Conservation (phyloP, 1,140 invertebrate genomes). For the Arion vulgaris region DNA sequence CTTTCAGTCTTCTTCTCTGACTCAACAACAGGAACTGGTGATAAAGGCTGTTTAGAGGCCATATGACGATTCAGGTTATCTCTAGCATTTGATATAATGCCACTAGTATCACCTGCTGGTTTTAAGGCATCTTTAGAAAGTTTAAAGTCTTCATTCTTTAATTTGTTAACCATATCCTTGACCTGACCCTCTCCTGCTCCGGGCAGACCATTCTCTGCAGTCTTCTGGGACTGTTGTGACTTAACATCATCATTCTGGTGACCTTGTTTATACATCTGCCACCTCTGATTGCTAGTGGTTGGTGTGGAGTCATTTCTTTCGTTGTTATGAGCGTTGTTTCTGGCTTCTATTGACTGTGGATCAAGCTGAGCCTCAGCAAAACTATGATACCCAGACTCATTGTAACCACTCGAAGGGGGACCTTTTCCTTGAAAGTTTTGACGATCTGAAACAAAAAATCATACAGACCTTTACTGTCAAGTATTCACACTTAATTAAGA, state of each 20-base stretch:
- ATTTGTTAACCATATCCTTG: constrained; percentile 40
- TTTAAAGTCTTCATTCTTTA: constrained; percentile 45
- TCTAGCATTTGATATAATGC: constrained; percentile 93
- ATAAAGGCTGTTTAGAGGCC: constrained; percentile 67
- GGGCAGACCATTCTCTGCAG: constrained; percentile 30
- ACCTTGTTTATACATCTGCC: constrained; percentile 76
- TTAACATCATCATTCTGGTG: constrained; percentile 73
- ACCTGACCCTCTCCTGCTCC: constrained; percentile 15
- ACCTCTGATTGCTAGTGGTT: constrained; percentile 77
- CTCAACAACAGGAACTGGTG: constrained; percentile 70
- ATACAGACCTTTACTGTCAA: too few relatives aligned
- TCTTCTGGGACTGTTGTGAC: constrained; percentile 72
- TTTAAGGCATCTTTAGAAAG: constrained; percentile 48
- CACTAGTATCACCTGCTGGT: constrained; percentile 83
- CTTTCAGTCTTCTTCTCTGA: constrained; percentile 91
- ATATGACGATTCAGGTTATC: constrained; percentile 79
- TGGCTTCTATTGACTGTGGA: constrained; percentile 66
- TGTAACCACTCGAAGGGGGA: constrained; percentile 24
- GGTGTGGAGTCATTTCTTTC: constrained; percentile 25
- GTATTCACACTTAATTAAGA: too few relatives aligned
- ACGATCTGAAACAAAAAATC: constrained; percentile 20
- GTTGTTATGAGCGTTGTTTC: constrained; percentile 56
- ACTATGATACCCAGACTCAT: constrained; percentile 51
- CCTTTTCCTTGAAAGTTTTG: constrained; percentile 33
- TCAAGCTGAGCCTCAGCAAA: constrained; percentile 55